Evolutionary conservation across 2,113 vertebrate species (phyloP), one percentile per base, ranked within the genome.

Genomic region (Phylloscopus whistleri): DNA sequence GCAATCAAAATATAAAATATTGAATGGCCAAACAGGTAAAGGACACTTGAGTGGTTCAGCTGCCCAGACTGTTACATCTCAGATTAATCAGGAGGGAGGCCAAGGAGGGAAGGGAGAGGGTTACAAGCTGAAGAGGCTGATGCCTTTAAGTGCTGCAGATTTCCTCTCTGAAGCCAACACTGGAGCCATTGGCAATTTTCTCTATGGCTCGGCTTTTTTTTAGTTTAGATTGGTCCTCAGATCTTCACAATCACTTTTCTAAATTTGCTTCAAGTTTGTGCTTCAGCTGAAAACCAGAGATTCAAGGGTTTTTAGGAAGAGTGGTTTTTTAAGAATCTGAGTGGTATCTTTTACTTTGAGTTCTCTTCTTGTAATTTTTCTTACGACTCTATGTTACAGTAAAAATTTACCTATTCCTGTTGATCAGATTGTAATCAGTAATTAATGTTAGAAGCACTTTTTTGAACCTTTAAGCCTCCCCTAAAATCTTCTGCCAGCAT

Each of bases 1-100:
- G 84, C 87, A 95, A 86, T 93, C 78, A 92, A 75, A 97, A 92
- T 44, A 82, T 22, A 55, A 93, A 97, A 91, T 93, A 94, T 55
- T 84, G 70, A 90, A 76, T 93, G 80, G 66, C 35, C 79, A 89
- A 74, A 60, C 39, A 84, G 44, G 62, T 93, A 93, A 77, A 91
- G 59, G 67, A 89, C 43, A 28, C 63, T 66, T 82, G 28, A 93
- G 64, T 73, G 81, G 83, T 96, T 70, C 59, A 92, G 58, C 74
- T 77, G 62, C 23, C 53, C 48, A 49, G 1, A 30, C 14, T 58
- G 53, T 74, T 84, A 30, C 64, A 58, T 74, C 67, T 91, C 44
- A 83, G 79, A 58, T 84, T 82, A 90, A 68, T 90, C 60, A 93
- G 19, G 48, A 60, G 49, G 24, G 44, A 78, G 27, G n/a, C 74